Evolutionary conservation across 2,113 vertebrate genomes (phyloP).

Genomic region (Ariopsis seemanni): DNA sequence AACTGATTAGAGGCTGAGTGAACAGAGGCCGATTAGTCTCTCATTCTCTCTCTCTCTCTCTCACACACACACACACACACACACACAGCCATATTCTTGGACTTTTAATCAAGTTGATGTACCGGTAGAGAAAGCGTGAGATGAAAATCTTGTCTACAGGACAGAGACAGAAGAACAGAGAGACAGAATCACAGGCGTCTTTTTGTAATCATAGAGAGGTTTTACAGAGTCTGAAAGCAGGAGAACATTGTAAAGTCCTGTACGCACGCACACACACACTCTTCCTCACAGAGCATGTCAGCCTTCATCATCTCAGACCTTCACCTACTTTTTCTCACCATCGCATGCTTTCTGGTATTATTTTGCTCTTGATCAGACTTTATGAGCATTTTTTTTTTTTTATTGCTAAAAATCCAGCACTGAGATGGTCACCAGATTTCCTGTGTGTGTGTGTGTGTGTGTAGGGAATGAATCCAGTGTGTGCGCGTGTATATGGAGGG

Average conservation of each 20-base stretch:
- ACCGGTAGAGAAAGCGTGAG: slow-evolving; percentile 16
- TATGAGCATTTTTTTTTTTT: neutral
- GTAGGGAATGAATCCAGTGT: neutral
- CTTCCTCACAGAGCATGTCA: slow-evolving; percentile 47
- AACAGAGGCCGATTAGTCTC: slow-evolving; percentile 75
- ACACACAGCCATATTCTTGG: slow-evolving; percentile 27
- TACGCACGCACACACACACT: slow-evolving; percentile 25
- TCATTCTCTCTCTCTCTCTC: neutral
- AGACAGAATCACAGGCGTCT: slow-evolving; percentile 26
- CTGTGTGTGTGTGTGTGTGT: neutral
- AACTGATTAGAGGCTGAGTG: slow-evolving; percentile 76
- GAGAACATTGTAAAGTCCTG: slow-evolving; percentile 43
- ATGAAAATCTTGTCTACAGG: neutral
- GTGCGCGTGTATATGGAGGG: neutral
- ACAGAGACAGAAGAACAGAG: slow-evolving; percentile 55
- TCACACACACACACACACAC: neutral
- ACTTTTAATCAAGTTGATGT: slow-evolving; percentile 59
- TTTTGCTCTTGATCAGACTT: neutral
- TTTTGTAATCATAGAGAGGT: slow-evolving; percentile 61
- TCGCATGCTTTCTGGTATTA: neutral
- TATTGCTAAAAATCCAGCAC: neutral
- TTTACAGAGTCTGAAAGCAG: slow-evolving; percentile 56
- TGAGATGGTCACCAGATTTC: neutral
- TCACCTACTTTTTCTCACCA: slow-evolving; percentile 20
- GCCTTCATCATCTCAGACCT: slow-evolving; percentile 44